Percentiles rank a stretch among this genome's conserved stretches.
phyloP scores from a whole-genome alignment of 2,888 invertebrate genomes.

The Lasioglossum oenotherae region DNA sequence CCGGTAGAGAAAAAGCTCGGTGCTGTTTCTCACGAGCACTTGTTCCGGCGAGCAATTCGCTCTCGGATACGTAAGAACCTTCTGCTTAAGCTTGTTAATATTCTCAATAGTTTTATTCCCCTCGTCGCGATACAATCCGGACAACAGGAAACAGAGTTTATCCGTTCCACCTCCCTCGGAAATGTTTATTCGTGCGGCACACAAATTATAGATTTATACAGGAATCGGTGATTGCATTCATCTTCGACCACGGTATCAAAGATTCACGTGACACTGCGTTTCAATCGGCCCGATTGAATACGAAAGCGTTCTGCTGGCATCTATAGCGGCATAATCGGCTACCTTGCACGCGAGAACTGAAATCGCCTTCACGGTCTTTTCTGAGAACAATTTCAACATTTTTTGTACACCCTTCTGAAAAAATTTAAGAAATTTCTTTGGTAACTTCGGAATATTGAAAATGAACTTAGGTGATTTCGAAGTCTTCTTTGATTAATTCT shows the following conservation, averaged over 20 bases:
- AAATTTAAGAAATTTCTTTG: no score
- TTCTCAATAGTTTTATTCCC: neutral
- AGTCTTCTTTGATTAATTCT: no score
- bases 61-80: slow-evolving; percentile 20
- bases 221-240: neutral
- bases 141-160: neutral
- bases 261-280: slow-evolving; percentile 1
- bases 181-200: neutral
- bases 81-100: slow-evolving; percentile 11
- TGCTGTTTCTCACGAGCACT: slow-evolving; percentile 42
- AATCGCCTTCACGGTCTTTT: neutral
- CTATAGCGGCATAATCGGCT: neutral
- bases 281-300: neutral
- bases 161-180: neutral
- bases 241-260: neutral
- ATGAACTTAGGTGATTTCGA: no score
- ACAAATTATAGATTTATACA: neutral
- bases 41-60: slow-evolving; percentile 50
- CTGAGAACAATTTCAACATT: no score
- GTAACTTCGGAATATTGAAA: no score
- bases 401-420: no score
- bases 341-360: neutral
- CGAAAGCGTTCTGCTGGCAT: neutral
- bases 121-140: neutral
- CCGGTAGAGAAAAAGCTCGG: slow-evolving; percentile 12